phyloP scores from a whole-genome alignment of 1,140 invertebrate genomes.

The Sycophila sp. region DNA sequence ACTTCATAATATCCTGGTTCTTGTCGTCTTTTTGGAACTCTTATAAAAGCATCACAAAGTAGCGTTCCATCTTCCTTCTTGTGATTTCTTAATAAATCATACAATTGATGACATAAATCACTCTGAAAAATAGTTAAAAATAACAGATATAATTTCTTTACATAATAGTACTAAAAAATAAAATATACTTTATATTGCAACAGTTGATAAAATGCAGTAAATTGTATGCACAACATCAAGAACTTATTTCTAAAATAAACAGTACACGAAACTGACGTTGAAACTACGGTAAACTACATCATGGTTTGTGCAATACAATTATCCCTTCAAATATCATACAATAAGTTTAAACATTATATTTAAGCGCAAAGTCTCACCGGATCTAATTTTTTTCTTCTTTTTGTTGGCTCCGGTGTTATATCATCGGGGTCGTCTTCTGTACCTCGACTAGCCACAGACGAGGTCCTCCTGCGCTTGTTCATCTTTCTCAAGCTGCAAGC shows the following conservation, averaged over 20 bases:
- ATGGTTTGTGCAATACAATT: too few relatives aligned
- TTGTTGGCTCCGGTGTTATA: slow-evolving; percentile 62
- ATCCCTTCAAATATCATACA: too few relatives aligned
- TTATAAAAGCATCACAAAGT: slow-evolving; percentile 93
- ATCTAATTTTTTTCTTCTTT: slow-evolving; percentile 67
- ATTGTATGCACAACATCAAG: too few relatives aligned
- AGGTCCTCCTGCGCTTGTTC: slow-evolving; percentile 75
- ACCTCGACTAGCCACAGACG: slow-evolving; percentile 76
- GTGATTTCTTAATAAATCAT: slow-evolving; percentile 89
- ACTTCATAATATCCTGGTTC: slow-evolving; percentile 92
- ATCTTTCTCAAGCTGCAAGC: slow-evolving; percentile 54
- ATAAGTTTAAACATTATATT: too few relatives aligned
- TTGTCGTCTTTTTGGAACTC: slow-evolving; percentile 90
- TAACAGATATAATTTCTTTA: not conserved
- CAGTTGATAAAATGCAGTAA: too few relatives aligned
- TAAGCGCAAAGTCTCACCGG: slow-evolving; percentile 64
- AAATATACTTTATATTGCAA: too few relatives aligned
- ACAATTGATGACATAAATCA: slow-evolving; percentile 91
- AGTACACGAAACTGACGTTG: too few relatives aligned
- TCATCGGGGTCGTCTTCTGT: slow-evolving; percentile 70
- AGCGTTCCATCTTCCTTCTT: slow-evolving; percentile 92
- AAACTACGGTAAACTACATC: too few relatives aligned
- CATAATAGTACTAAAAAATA: not conserved
- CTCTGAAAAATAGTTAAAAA: slow-evolving; percentile 68
- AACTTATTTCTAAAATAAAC: too few relatives aligned